Percentiles rank a stretch among this genome's conserved stretches.
Conservation (phyloP, 2,888 invertebrate species). For the Drosophila neonasuta region DNA sequence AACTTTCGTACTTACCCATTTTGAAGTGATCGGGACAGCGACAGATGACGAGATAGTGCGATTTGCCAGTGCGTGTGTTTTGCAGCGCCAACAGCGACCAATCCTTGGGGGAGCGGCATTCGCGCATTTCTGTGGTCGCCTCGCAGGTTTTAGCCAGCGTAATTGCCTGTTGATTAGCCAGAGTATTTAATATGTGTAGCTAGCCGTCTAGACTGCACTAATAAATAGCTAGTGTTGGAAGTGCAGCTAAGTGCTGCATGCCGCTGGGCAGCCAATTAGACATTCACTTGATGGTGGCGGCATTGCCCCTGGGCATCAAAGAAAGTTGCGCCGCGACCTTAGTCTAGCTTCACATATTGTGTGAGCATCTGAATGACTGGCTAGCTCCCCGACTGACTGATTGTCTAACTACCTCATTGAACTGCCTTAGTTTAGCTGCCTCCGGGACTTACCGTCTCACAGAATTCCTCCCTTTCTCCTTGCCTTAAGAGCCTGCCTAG, state of each 20-base stretch:
- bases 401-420: background rate
- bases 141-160: slow-evolving; percentile 97
- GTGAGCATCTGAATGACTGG: too few species aligned
- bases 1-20: slow-evolving; percentile 86
- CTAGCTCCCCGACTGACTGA: background rate
- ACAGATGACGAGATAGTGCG: slow-evolving; percentile 96
- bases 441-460: background rate
- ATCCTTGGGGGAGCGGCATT: slow-evolving; percentile 93
- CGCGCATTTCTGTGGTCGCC: slow-evolving; percentile 94
- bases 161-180: slow-evolving; percentile 84
- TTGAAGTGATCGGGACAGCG: slow-evolving; percentile 92
- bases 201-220: slow-evolving; percentile 55
- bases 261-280: slow-evolving; percentile 54
- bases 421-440: background rate
- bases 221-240: slow-evolving; percentile 33
- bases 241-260: slow-evolving; percentile 13
- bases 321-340: slow-evolving; percentile 47
- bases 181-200: slow-evolving; percentile 1
- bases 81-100: slow-evolving; percentile 96
- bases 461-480: background rate
- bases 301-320: slow-evolving; percentile 46
- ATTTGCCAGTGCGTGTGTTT: slow-evolving; percentile 95
- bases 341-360: background rate
- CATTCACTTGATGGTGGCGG: slow-evolving; percentile 60
- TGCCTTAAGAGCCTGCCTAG: background rate